Evolutionary conservation across 2,113 vertebrate genomes (phyloP).

Genomic region (Delphinapterus leucas): DNA sequence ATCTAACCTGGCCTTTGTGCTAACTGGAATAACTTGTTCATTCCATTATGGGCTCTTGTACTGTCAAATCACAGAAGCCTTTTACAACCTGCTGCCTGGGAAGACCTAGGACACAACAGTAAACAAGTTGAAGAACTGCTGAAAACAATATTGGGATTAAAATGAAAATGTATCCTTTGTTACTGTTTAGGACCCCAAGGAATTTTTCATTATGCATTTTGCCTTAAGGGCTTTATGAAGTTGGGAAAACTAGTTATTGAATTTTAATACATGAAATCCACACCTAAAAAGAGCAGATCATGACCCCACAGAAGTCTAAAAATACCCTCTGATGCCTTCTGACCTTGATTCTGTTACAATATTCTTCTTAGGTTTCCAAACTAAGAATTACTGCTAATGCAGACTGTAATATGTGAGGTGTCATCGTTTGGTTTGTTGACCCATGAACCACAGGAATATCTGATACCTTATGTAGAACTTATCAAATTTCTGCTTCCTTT

Average conservation of each 20-base stretch:
- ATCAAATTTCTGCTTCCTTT: slow-evolving; percentile 61
- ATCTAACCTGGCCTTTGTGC: slow-evolving; percentile 40
- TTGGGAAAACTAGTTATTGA: slow-evolving; percentile 55
- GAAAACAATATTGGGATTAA: slow-evolving; percentile 29
- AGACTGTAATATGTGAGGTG: background rate
- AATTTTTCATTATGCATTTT: slow-evolving; percentile 30
- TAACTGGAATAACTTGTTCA: slow-evolving; percentile 41
- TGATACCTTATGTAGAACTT: slow-evolving; percentile 53
- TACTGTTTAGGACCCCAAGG: background rate
- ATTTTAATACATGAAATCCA: slow-evolving; percentile 74
- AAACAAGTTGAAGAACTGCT: background rate
- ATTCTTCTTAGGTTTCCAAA: slow-evolving; percentile 64
- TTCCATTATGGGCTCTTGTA: background rate
- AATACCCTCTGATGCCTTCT: slow-evolving; percentile 67
- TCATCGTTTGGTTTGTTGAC: slow-evolving; percentile 28
- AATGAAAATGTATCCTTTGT: background rate
- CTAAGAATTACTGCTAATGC: slow-evolving; percentile 50
- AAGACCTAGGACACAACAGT: background rate
- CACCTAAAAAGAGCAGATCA: slow-evolving; percentile 63
- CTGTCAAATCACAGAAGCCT: slow-evolving; percentile 8
- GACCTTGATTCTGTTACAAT: slow-evolving; percentile 66
- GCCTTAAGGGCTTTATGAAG: background rate
- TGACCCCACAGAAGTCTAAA: slow-evolving; percentile 70
- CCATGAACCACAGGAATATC: slow-evolving; percentile 28
- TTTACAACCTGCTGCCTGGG: background rate